phyloP scores from a whole-genome alignment of 1,140 invertebrate species.

The Mycetomoellerius zeteki region DNA sequence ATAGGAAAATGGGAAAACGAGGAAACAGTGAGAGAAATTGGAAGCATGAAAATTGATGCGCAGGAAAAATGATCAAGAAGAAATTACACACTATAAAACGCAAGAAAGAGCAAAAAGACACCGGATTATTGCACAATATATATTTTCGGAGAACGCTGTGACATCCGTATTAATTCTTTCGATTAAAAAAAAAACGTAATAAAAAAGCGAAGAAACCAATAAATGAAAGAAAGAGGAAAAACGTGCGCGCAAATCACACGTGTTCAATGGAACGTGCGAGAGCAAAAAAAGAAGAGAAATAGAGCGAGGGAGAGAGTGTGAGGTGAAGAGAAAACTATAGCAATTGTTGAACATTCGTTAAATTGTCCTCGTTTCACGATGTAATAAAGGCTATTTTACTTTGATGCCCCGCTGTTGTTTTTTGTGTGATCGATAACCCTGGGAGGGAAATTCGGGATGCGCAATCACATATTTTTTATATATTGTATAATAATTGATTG shows the following conservation, averaged over 20 bases:
- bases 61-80: conserved; percentile 28
- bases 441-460: background rate
- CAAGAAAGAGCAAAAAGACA: conserved; percentile 22
- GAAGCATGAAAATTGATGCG: conserved; percentile 9
- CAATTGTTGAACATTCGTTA: conserved; percentile 80
- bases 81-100: conserved; percentile 17
- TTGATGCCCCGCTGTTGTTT: conserved; percentile 66
- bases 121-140: conserved; percentile 62
- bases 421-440: conserved; percentile 30
- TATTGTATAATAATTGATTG: background rate
- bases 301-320: conserved; percentile 38
- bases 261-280: conserved; percentile 32
- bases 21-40: conserved; percentile 34
- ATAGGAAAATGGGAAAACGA: conserved; percentile 47
- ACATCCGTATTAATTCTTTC: conserved; percentile 57
- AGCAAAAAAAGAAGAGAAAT: background rate
- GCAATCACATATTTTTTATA: background rate
- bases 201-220: conserved; percentile 20
- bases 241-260: conserved; percentile 42
- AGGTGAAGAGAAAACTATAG: conserved; percentile 72
- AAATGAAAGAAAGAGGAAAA: conserved; percentile 15
- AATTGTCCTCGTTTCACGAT: conserved; percentile 80
- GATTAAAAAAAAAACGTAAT: conserved; percentile 43
- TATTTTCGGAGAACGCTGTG: conserved; percentile 68
- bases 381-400: conserved; percentile 81